Conservation (phyloP, 2,888 invertebrate genomes). For the Lasius fuliginosus region DNA sequence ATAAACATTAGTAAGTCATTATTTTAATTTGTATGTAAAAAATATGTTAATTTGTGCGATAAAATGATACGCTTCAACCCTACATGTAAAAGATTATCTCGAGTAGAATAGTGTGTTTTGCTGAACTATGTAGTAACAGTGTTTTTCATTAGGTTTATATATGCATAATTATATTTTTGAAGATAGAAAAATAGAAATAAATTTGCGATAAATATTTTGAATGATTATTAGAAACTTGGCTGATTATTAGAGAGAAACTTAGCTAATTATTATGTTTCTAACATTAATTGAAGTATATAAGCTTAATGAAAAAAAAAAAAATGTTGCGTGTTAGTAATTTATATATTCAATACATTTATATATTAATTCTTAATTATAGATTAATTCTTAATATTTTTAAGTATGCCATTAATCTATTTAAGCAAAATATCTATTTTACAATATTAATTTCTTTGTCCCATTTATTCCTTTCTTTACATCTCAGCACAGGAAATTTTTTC, state of each 20-base stretch:
- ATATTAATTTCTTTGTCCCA: not conserved
- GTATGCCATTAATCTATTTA: not conserved
- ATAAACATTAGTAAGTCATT: not conserved
- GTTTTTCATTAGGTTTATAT: not conserved
- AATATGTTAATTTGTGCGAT: not conserved
- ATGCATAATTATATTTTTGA: not conserved
- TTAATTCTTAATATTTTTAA: not conserved
- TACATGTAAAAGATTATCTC: not conserved
- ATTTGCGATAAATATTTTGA: not conserved
- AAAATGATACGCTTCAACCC: not conserved
- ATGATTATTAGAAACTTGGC: not conserved
- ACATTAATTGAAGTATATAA: not conserved
- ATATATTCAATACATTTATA: not conserved
- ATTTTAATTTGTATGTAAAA: not conserved
- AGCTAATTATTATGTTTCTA: not conserved
- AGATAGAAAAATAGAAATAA: not conserved
- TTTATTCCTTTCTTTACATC: not conserved
- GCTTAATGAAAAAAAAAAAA: not conserved
- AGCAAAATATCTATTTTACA: conserved; percentile 5
- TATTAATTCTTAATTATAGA: not conserved
- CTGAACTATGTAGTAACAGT: not conserved
- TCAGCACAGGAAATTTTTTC: not conserved
- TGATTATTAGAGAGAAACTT: not conserved
- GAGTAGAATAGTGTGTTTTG: not conserved
- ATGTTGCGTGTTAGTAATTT: not conserved